These are phyloP conservation scores for Butorides virescens DNA, from an alignment of 2,113 vertebrate species.

Conservation along the genomic window DNA sequence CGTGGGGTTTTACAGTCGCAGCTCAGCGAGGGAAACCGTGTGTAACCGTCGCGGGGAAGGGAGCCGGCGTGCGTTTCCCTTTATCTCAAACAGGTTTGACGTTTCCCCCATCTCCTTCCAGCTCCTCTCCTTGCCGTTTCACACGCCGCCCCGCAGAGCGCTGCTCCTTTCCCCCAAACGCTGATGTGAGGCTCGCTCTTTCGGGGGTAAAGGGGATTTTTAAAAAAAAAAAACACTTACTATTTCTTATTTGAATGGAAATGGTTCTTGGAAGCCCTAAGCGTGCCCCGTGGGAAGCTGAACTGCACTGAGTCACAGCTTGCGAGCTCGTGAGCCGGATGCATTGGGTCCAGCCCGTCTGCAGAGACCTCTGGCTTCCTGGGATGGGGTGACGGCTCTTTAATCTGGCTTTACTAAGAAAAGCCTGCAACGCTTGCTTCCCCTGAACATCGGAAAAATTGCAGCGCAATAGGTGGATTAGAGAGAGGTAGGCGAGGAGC, in stretches of 20 bases:
- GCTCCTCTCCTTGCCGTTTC: neutral
- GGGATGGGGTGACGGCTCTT: neutral
- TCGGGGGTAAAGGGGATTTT: neutral
- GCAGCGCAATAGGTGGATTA: neutral
- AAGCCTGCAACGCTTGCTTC: neutral
- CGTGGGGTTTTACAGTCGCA: neutral
- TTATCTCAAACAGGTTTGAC: neutral
- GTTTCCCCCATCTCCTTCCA: neutral
- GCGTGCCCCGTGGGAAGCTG: neutral
- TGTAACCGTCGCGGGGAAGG: neutral
- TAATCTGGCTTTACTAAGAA: neutral
- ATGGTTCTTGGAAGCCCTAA: neutral
- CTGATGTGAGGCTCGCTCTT: neutral
- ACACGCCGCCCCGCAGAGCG: rapidly evolving
- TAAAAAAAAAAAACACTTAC: neutral
- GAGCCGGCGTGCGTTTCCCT: neutral
- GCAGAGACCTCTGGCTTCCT: neutral
- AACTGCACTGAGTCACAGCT: neutral
- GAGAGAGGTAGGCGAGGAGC: neutral
- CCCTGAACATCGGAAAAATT: neutral
- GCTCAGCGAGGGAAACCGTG: neutral
- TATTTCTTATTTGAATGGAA: neutral
- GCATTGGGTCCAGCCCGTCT: neutral
- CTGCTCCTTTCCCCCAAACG: neutral
- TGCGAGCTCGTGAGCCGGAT: neutral